Percentiles rank a stretch among this genome's conserved stretches.
Conservation (phyloP, 2,888 invertebrate species). For the Drosophila prostipennis region DNA sequence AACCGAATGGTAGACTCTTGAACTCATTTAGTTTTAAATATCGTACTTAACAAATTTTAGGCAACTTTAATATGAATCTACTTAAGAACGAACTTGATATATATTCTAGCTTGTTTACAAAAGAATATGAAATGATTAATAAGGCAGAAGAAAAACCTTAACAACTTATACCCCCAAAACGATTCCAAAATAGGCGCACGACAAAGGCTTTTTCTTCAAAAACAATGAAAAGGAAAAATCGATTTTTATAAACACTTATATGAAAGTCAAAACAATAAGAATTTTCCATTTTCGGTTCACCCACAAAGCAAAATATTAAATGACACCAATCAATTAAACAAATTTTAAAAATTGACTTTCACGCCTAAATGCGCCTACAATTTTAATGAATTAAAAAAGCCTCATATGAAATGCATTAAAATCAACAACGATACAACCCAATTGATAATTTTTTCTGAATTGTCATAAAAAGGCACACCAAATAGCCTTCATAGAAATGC, state of each 20-base stretch:
- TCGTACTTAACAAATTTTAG: slow-evolving; percentile 68
- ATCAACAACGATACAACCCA: slow-evolving; percentile 45
- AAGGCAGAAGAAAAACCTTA: slow-evolving; percentile 41
- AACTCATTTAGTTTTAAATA: slow-evolving; percentile 72
- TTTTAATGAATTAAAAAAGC: slow-evolving; percentile 50
- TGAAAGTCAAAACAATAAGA: slow-evolving; percentile 22
- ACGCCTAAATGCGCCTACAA: slow-evolving; percentile 44
- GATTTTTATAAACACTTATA: slow-evolving; percentile 46
- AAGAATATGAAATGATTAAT: slow-evolving; percentile 38
- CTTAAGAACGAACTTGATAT: slow-evolving; percentile 66
- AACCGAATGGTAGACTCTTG: slow-evolving; percentile 43
- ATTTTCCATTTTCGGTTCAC: slow-evolving; percentile 41
- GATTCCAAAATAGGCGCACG: slow-evolving; percentile 34
- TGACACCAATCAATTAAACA: slow-evolving; percentile 27
- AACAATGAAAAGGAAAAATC: slow-evolving; percentile 9
- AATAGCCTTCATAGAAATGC: slow-evolving; percentile 71
- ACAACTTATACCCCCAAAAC: slow-evolving; percentile 23
- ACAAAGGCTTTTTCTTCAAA: slow-evolving; percentile 43
- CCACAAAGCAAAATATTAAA: slow-evolving; percentile 18
- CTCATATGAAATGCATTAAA: slow-evolving; percentile 38
- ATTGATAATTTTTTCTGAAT: slow-evolving; percentile 59
- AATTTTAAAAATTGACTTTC: slow-evolving; percentile 47
- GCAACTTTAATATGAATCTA: slow-evolving; percentile 70
- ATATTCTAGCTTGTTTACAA: slow-evolving; percentile 73
- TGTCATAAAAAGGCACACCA: slow-evolving; percentile 73